These are phyloP conservation scores for Lithophane socia DNA, from an alignment of 2,888 invertebrate genomes.

Conservation along the genomic window DNA sequence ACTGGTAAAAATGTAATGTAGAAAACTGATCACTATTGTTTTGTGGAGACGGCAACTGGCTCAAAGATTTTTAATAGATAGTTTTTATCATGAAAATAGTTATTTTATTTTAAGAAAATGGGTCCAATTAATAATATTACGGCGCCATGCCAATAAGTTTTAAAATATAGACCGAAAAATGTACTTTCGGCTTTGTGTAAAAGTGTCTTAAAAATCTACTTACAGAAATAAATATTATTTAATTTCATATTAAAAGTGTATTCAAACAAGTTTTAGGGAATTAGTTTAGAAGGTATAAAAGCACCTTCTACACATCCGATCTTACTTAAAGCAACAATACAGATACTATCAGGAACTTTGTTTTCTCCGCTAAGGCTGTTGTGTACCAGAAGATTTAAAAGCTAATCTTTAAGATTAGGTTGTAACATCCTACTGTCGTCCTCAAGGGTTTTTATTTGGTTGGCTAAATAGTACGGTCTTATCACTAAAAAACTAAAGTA, in stretches of 20 bases:
- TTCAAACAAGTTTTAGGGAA: too few relatives aligned
- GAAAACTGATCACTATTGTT: conserved; percentile 40
- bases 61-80: too few relatives aligned
- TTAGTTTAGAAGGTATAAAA: background rate
- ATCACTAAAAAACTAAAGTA: background rate
- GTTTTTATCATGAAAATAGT: background rate
- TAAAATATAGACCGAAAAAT: too few relatives aligned
- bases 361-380: too few relatives aligned
- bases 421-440: background rate
- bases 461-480: background rate
- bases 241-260: too few relatives aligned
- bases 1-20: conserved; percentile 55
- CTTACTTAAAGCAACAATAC: background rate
- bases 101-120: too few relatives aligned
- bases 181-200: too few relatives aligned
- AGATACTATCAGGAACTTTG: background rate
- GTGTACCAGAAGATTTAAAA: conserved; percentile 1
- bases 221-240: too few relatives aligned
- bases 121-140: too few relatives aligned
- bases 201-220: too few relatives aligned
- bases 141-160: too few relatives aligned
- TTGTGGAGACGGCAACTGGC: conserved; percentile 65
- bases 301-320: background rate
- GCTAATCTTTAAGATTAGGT: background rate
- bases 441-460: background rate